These are phyloP conservation scores for Ferdinandea cuprea DNA, from an alignment of 2,888 invertebrate species.

Conservation along the genomic window DNA sequence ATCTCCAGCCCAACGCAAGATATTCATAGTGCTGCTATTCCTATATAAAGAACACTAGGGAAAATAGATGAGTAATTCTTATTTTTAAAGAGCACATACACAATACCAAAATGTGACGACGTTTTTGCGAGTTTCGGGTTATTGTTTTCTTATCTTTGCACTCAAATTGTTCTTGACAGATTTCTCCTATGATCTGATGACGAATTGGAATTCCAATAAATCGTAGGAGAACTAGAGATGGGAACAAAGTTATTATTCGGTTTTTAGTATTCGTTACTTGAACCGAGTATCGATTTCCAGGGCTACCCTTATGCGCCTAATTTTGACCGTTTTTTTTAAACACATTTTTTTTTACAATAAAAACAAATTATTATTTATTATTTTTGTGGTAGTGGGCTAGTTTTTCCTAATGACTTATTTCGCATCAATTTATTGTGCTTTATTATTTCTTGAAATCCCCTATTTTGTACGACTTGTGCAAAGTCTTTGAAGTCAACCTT, in stretches of 20 bases:
- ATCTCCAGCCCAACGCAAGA: conserved; percentile 98
- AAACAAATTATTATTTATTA: too few species aligned
- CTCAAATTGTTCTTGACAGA: conserved; percentile 69
- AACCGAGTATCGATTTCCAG: too few species aligned
- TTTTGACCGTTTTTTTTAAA: too few species aligned
- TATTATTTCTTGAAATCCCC: too few species aligned
- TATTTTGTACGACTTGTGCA: too few species aligned
- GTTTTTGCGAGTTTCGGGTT: conserved; percentile 30
- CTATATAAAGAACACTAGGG: conserved; percentile 31
- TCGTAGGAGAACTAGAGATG: conserved; percentile 14
- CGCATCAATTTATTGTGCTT: too few species aligned
- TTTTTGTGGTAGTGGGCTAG: too few species aligned
- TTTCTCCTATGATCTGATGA: conserved; percentile 63
- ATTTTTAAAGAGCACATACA: conserved; percentile 58
- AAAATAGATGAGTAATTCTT: conserved; percentile 19
- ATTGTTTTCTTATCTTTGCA: conserved; percentile 67
- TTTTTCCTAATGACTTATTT: too few species aligned
- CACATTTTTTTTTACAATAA: too few species aligned
- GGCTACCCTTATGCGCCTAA: too few species aligned
- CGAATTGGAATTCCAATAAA: conserved; percentile 65
- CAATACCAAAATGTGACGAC: conserved; percentile 82
- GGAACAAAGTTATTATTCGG: too few species aligned
- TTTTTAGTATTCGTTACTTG: conserved; percentile 40
- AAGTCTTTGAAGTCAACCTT: too few species aligned
- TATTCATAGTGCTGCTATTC: conserved; percentile 89